Percentiles rank a stretch among this genome's conserved stretches.
Evolutionary conservation across 1,140 invertebrate species (phyloP).

Genomic region (Oedothorax gibbosus): DNA sequence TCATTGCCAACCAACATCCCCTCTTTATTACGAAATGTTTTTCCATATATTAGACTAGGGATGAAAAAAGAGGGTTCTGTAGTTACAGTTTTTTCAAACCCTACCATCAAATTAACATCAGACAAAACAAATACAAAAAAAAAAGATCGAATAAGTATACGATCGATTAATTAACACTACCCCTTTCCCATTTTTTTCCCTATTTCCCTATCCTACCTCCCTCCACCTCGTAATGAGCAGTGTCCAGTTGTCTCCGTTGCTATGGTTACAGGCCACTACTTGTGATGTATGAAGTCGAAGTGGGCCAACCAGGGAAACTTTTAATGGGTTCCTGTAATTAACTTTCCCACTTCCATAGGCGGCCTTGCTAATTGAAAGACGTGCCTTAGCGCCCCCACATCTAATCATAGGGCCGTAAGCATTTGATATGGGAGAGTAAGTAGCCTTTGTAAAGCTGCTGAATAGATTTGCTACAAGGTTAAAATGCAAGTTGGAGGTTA

Average conservation of each 20-base stretch:
- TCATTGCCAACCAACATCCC: no score
- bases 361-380: constrained; percentile 47
- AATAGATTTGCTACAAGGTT: no score
- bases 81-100: no score
- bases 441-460: background rate
- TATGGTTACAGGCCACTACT: constrained; percentile 26
- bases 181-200: background rate
- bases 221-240: constrained; percentile 24
- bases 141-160: no score
- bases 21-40: no score
- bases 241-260: constrained; percentile 46
- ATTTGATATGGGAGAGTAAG: constrained; percentile 4
- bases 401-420: constrained; percentile 30
- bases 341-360: constrained; percentile 50
- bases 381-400: constrained; percentile 25
- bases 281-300: constrained; percentile 43
- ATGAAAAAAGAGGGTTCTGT: no score
- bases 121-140: no score
- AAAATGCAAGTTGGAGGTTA: no score
- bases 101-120: no score
- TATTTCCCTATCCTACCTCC: background rate
- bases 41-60: no score
- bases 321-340: constrained; percentile 48
- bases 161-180: background rate
- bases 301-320: constrained; percentile 39